Percentiles rank a stretch among this genome's conserved stretches.
These are phyloP conservation scores for Eptatretus burgeri DNA, from an alignment of 2,113 vertebrate genomes.

Conservation along the genomic window DNA sequence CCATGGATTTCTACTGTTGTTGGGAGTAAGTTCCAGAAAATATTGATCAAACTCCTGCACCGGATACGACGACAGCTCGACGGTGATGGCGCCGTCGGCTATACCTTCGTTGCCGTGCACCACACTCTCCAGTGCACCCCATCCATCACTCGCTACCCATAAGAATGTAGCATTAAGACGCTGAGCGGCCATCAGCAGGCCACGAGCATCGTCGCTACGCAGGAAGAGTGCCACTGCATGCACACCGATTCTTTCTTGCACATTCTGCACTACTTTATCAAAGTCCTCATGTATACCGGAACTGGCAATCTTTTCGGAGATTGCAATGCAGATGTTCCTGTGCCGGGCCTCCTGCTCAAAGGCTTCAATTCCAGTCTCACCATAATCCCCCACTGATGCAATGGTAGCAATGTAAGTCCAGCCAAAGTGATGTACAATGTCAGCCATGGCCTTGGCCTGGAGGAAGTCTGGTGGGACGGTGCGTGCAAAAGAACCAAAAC, in stretches of 20 bases:
- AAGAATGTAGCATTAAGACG: constrained; percentile 69
- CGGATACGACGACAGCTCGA: constrained; percentile 63
- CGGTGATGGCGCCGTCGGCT: constrained; percentile 62
- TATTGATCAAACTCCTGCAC: constrained; percentile 60
- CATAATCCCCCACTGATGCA: constrained; percentile 78
- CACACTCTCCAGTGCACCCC: constrained; percentile 87
- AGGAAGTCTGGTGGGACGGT: constrained; percentile 92
- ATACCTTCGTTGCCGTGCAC: constrained; percentile 65
- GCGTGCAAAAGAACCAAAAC: constrained; percentile 78
- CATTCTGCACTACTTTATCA: constrained; percentile 53
- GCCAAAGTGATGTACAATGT: constrained; percentile 74
- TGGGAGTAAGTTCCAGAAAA: constrained; percentile 50
- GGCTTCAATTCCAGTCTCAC: constrained; percentile 81
- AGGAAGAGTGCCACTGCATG: constrained; percentile 68
- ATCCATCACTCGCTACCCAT: constrained; percentile 90
- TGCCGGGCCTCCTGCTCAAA: constrained; percentile 79
- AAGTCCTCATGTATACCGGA: constrained; percentile 82
- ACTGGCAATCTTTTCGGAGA: constrained; percentile 70
- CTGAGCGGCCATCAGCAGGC: constrained; percentile 57
- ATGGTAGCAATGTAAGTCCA: constrained; percentile 96
- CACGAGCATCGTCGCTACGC: constrained; percentile 56
- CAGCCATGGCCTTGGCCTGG: constrained; percentile 94
- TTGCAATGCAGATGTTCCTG: constrained; percentile 89
- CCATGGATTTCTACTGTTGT: constrained; percentile 62
- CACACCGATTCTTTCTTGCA: constrained; percentile 54